Evolutionary conservation across 2,797 vertebrate species (phyloP), one percentile per base, ranked within the genome.

Genomic region (Paramormyrops hopkinsi): DNA sequence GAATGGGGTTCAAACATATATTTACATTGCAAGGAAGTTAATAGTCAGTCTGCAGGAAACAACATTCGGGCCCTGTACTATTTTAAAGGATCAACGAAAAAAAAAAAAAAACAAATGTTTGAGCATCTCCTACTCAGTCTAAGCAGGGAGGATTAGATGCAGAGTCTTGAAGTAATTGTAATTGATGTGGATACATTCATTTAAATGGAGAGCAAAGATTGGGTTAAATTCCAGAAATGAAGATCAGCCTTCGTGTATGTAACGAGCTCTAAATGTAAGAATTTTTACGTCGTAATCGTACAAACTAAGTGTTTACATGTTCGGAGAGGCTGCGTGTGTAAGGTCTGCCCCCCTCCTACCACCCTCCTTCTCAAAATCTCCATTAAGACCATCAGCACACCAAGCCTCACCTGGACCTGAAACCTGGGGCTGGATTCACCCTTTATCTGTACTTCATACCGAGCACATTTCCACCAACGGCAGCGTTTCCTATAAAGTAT

Each of bases 401-500:
- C 90, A 87, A 91, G 92, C 91, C 90, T 89, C 90, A 91, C 90
- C 91, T 94, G 90, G 90, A 91, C 91, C 92, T 91, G 82, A 91
- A 51, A 89, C 84, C 73, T 8, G 90, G 89, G 88, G 90, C 73
- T 88, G 25, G 79, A 91, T 90, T 88, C 89, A 92, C 94, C 92
- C 91, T 91, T 92, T 92, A 92, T 90, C 92, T 92, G 89, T 92
- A 89, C 88, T n/a, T 73, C 85, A 88, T 89, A 91, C 91, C 92
- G 92, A 73, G 83, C 29, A 37, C 92, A 90, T 91, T 87, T 85
- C 90, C 73, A 92, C 89, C 90, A 91, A 89, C 90, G 92, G 91
- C 90, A 89, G 87, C 90, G 91, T 33, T 91, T 92, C 92, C 85
- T 90, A 86, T 87, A 82, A 50, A 50, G 76, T 73, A 87, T 88